Percentiles rank a stretch among this genome's conserved stretches.
Conservation (phyloP, 1,140 invertebrate species). For the Aphelinus atriplicis region DNA sequence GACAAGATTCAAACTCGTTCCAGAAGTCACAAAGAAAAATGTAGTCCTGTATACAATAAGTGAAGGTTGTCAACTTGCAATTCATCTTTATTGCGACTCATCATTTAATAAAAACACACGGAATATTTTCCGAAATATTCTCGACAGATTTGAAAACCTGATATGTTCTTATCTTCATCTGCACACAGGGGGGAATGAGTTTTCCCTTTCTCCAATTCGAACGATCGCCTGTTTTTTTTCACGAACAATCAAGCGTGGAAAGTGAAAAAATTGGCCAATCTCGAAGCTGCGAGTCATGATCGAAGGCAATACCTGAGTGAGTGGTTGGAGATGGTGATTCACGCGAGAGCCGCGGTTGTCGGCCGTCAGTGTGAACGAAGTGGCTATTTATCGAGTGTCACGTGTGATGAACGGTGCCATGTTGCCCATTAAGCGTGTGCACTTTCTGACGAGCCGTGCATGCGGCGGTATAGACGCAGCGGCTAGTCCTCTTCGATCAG, state of each 20-base stretch:
- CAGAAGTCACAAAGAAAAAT: too few relatives aligned
- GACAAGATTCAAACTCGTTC: too few relatives aligned
- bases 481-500: background rate
- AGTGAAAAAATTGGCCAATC: background rate
- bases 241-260: background rate
- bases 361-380: constrained; percentile 21
- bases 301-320: background rate
- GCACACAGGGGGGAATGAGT: too few relatives aligned
- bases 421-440: constrained; percentile 46
- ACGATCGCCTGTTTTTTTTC: too few relatives aligned
- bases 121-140: too few relatives aligned
- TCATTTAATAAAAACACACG: too few relatives aligned
- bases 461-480: background rate
- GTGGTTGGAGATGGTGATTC: constrained; percentile 26
- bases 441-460: constrained; percentile 36
- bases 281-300: background rate
- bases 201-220: too few relatives aligned
- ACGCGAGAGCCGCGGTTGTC: constrained; percentile 8
- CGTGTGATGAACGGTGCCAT: constrained; percentile 50
- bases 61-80: too few relatives aligned
- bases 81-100: too few relatives aligned
- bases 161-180: too few relatives aligned
- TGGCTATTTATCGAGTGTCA: constrained; percentile 51
- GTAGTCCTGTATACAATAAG: too few relatives aligned
- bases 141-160: too few relatives aligned